Conservation (phyloP, 2,797 vertebrate genomes). For the Cynodonichthys magdalenae region DNA sequence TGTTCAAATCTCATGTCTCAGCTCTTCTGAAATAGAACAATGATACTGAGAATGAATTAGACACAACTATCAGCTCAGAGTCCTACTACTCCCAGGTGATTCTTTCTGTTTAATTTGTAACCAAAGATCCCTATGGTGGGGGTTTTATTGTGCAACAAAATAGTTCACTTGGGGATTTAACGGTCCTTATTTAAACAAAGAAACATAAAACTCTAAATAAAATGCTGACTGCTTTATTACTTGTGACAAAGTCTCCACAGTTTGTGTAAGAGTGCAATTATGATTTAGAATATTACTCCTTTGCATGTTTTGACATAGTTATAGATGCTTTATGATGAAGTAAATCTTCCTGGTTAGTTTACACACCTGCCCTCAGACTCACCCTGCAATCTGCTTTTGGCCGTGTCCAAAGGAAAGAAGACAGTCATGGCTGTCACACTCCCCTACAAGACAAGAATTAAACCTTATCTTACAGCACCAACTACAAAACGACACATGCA, state of each 20-base stretch:
- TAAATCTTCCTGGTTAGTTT: background rate
- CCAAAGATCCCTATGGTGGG: background rate
- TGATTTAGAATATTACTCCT: no score
- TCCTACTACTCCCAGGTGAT: background rate
- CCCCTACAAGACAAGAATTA: constrained; percentile 65
- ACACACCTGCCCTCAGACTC: constrained; percentile 43
- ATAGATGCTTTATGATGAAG: background rate
- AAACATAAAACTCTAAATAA: background rate
- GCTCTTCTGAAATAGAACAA: background rate
- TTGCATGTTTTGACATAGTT: background rate
- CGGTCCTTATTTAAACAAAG: background rate
- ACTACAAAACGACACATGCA: no score
- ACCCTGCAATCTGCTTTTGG: constrained; percentile 86
- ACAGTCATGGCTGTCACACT: constrained; percentile 84
- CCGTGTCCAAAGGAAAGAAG: constrained; percentile 86
- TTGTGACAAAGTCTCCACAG: background rate
- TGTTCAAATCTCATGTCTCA: background rate
- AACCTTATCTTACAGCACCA: no score
- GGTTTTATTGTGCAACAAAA: background rate
- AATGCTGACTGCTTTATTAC: no score
- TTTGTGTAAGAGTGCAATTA: background rate
- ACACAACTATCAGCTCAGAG: background rate
- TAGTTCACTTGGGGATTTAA: background rate
- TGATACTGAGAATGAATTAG: background rate
- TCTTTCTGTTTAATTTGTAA: constrained; percentile 1